These are phyloP conservation scores for Mesembrinibis cayennensis DNA, from an alignment of 2,113 vertebrate species.

Conservation along the genomic window DNA sequence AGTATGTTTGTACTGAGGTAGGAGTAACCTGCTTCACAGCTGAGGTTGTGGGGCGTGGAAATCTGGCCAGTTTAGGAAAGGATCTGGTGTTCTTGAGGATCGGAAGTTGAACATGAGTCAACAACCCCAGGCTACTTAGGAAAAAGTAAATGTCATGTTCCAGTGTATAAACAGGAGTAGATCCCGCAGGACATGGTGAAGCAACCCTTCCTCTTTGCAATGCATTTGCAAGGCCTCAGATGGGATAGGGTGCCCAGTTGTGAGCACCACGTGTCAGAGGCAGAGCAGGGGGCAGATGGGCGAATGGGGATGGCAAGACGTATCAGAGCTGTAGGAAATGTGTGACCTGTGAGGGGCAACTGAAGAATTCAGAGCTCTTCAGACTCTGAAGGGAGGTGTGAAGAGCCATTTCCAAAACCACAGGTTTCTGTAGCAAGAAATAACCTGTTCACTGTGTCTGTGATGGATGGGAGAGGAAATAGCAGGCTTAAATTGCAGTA, in stretches of 20 bases:
- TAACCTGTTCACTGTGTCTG: neutral
- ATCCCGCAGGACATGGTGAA: neutral
- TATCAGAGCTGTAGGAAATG: neutral
- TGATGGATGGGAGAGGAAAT: neutral
- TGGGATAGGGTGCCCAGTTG: neutral
- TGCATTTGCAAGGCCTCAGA: neutral
- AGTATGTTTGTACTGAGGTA: neutral
- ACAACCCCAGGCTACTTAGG: neutral
- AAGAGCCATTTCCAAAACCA: neutral
- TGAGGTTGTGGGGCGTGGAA: neutral
- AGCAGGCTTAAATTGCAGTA: neutral
- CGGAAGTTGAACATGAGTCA: neutral
- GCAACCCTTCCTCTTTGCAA: neutral
- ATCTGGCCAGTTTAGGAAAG: neutral
- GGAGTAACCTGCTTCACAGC: neutral
- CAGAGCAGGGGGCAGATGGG: neutral
- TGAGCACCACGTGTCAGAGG: neutral
- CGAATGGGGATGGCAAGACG: accelerated
- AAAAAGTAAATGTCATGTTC: neutral
- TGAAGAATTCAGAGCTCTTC: neutral
- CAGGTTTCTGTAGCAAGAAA: neutral
- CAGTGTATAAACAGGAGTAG: neutral
- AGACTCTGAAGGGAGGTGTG: neutral
- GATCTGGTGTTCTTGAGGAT: neutral
- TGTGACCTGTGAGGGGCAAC: neutral